phyloP scores from a whole-genome alignment of 2,888 invertebrate genomes.

The Plebejus melissa region DNA sequence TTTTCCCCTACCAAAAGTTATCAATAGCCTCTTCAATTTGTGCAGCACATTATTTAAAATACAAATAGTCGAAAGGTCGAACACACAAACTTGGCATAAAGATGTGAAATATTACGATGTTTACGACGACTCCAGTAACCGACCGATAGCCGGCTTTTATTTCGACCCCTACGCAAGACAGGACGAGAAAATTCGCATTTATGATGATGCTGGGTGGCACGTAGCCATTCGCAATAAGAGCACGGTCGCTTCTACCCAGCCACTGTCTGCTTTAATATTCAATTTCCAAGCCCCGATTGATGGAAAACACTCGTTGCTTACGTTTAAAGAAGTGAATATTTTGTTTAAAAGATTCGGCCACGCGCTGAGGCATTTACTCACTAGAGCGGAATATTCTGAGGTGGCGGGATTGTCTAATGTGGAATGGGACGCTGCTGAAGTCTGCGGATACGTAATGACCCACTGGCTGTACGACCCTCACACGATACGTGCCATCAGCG shows the following conservation, averaged over 20 bases:
- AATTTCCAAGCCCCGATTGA: slow-evolving; percentile 85
- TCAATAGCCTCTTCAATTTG: slow-evolving; percentile 87
- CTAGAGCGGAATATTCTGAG: slow-evolving; percentile 89
- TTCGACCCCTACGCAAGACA: slow-evolving; percentile 88
- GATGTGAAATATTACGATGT: slow-evolving; percentile 91
- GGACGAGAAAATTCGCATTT: slow-evolving; percentile 80
- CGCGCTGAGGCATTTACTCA: slow-evolving; percentile 90
- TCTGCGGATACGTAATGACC: slow-evolving; percentile 89
- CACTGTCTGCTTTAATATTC: slow-evolving; percentile 90
- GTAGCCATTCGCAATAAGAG: slow-evolving; percentile 87
- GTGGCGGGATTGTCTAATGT: slow-evolving; percentile 91
- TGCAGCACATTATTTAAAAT: slow-evolving; percentile 89
- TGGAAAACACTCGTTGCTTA: slow-evolving; percentile 84
- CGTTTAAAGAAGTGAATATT: slow-evolving; percentile 85
- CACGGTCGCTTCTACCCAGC: slow-evolving; percentile 80
- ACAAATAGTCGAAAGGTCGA: slow-evolving; percentile 82
- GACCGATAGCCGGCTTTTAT: slow-evolving; percentile 89
- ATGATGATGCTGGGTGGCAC: slow-evolving; percentile 86
- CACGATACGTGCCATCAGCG: slow-evolving; percentile 81
- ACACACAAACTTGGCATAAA: slow-evolving; percentile 89
- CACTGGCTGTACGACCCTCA: slow-evolving; percentile 87
- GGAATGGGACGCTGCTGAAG: slow-evolving; percentile 95
- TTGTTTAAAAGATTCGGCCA: slow-evolving; percentile 94
- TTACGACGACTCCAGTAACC: slow-evolving; percentile 81
- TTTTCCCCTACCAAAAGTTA: slow-evolving; percentile 89